Evolutionary conservation across 2,888 invertebrate species (phyloP).

Genomic region (Drosophila mimica): DNA sequence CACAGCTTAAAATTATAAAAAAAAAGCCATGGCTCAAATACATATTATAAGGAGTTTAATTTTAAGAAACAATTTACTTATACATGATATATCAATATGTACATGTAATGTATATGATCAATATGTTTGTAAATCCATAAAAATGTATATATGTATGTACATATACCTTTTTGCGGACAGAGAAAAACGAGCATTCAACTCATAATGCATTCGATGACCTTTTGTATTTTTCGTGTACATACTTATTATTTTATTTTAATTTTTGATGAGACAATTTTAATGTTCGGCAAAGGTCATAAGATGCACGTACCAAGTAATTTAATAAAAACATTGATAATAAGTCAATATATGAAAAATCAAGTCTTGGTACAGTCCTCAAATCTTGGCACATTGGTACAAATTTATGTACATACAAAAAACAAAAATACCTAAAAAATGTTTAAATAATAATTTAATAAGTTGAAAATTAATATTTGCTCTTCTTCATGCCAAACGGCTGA

Average conservation of each 20-base stretch:
- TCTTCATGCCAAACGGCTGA: not conserved
- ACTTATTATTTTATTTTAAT: not conserved
- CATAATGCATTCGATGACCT: conserved; percentile 8
- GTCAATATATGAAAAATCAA: conserved; percentile 3
- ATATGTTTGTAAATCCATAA: not conserved
- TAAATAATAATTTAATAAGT: not conserved
- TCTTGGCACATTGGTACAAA: not conserved
- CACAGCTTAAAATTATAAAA: not conserved
- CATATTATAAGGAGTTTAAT: not conserved
- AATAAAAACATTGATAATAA: not conserved
- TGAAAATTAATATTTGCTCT: not conserved
- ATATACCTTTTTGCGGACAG: not conserved
- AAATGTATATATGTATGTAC: not conserved
- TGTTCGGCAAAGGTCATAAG: not conserved
- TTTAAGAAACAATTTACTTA: not conserved
- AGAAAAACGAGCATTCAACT: conserved; percentile 41
- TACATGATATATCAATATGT: not conserved
- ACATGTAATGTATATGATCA: not conserved
- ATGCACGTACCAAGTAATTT: not conserved
- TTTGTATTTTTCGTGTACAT: conserved; percentile 5
- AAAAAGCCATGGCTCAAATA: not conserved
- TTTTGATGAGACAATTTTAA: conserved; percentile 2
- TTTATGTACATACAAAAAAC: not conserved
- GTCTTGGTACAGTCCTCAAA: not conserved
- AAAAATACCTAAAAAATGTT: not conserved